These are phyloP conservation scores for Cirrhinus molitorella DNA, from an alignment of 2,797 vertebrate species.

Conservation along the genomic window DNA sequence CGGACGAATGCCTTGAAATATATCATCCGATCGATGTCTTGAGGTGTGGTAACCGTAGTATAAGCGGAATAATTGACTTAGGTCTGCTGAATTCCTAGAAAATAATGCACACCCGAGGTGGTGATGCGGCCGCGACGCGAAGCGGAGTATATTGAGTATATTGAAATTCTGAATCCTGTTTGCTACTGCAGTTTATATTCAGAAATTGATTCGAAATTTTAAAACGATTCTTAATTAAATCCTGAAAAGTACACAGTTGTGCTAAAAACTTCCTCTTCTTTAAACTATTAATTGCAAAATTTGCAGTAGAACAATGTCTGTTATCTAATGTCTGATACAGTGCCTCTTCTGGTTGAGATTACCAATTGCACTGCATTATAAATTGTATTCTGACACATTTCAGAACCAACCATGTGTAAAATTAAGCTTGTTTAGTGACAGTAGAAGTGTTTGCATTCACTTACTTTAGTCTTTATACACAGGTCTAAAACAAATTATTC, in stretches of 20 bases:
- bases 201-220: background rate
- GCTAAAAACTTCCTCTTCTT: background rate
- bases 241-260: background rate
- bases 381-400: background rate
- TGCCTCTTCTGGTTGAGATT: background rate
- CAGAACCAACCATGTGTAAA: constrained; percentile 1
- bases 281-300: background rate
- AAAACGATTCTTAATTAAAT: no score
- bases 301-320: background rate
- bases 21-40: no score
- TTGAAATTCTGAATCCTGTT: background rate
- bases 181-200: background rate
- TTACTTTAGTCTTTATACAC: background rate
- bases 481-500: constrained; percentile 23
- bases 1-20: no score
- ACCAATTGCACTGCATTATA: background rate
- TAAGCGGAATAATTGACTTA: no score
- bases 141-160: no score
- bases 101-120: no score
- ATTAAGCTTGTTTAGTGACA: constrained; percentile 1
- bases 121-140: no score
- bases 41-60: no score
- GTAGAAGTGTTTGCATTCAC: background rate
- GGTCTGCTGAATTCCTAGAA: no score
- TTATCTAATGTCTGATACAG: background rate